phyloP scores from a whole-genome alignment of 1,140 invertebrate genomes.

The Macrotrachela quadricornifera region DNA sequence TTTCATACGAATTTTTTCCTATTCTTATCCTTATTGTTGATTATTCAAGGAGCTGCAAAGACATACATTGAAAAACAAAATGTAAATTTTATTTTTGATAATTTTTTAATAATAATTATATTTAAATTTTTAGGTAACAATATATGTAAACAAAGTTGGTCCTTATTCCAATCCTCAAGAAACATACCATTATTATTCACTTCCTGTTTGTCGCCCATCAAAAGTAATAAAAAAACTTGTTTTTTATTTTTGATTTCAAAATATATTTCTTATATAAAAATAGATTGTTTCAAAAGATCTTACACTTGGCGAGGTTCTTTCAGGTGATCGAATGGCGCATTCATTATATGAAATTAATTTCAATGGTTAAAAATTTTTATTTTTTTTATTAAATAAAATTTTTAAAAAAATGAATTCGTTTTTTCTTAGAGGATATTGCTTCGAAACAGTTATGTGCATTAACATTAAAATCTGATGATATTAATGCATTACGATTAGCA shows the following conservation, averaged over 20 bases:
- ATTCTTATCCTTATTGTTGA: too few relatives aligned
- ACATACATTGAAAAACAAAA: too few relatives aligned
- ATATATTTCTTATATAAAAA: too few relatives aligned
- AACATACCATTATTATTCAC: constrained; percentile 37
- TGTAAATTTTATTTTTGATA: too few relatives aligned
- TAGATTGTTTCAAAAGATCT: constrained; percentile 36
- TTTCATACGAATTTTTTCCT: too few relatives aligned
- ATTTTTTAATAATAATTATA: too few relatives aligned
- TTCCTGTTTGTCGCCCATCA: constrained; percentile 34
- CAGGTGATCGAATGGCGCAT: constrained; percentile 36
- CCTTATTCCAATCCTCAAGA: constrained; percentile 39
- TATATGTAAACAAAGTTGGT: constrained; percentile 39
- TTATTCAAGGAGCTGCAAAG: too few relatives aligned
- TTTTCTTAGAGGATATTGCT: constrained; percentile 14
- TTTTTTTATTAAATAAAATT: too few relatives aligned
- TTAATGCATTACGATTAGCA: constrained; percentile 28
- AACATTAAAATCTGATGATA: constrained; percentile 23
- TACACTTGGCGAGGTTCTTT: constrained; percentile 34
- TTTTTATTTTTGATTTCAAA: too few relatives aligned
- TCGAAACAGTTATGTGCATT: constrained; percentile 31
- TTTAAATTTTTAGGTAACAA: constrained; percentile 17
- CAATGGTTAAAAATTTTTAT: constrained; percentile 20
- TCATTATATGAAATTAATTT: constrained; percentile 33
- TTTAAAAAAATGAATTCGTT: too few relatives aligned
- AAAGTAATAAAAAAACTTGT: constrained; percentile 22